phyloP scores from a whole-genome alignment of 2,888 invertebrate genomes.

The Calameuta pallipes region DNA sequence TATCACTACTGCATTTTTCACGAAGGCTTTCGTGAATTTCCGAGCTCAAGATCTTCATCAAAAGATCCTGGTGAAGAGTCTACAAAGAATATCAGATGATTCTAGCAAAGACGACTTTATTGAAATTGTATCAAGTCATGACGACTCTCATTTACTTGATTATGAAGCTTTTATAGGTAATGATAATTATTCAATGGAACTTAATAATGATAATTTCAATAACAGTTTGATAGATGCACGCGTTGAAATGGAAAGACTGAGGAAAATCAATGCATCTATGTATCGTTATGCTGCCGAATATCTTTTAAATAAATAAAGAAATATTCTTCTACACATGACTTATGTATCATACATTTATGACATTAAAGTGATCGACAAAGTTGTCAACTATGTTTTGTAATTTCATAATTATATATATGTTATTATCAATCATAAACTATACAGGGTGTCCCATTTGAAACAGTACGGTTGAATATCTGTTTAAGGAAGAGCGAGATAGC shows the following conservation, averaged over 20 bases:
- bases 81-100: constrained; percentile 74
- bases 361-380: neutral
- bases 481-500: too few species aligned
- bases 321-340: neutral
- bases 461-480: too few species aligned
- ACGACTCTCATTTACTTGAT: constrained; percentile 21
- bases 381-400: neutral
- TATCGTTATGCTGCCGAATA: constrained; percentile 41
- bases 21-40: constrained; percentile 72
- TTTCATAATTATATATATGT: neutral
- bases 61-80: constrained; percentile 70
- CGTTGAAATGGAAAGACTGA: constrained; percentile 45
- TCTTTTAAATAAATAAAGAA: constrained; percentile 19
- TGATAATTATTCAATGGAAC: neutral
- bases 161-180: constrained; percentile 32
- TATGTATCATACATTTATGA: neutral
- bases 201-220: neutral
- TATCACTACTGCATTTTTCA: constrained; percentile 78
- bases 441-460: too few species aligned
- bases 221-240: constrained; percentile 32
- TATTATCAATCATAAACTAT: neutral
- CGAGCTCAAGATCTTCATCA: constrained; percentile 72
- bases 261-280: constrained; percentile 47
- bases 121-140: constrained; percentile 41
- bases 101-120: constrained; percentile 66